phyloP scores from a whole-genome alignment of 1,140 invertebrate species.

The Drosophila auraria region DNA sequence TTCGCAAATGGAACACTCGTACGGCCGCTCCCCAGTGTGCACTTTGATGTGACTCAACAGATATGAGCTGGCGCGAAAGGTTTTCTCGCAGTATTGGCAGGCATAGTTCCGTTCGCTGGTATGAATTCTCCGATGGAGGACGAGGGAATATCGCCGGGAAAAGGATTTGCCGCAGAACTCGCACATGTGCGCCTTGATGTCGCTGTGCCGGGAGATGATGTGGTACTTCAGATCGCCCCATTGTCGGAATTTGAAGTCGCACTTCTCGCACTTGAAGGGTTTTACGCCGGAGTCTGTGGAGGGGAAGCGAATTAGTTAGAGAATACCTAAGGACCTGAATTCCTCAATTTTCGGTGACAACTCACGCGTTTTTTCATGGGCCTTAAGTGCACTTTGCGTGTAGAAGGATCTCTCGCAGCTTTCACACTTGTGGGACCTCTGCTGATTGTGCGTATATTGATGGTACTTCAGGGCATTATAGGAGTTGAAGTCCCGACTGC shows the following conservation, averaged over 20 bases:
- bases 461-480: slow-evolving; percentile 94
- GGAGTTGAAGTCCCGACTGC: slow-evolving; percentile 91
- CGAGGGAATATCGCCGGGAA: slow-evolving; percentile 96
- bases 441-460: slow-evolving; percentile 91
- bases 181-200: slow-evolving; percentile 93
- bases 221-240: slow-evolving; percentile 97
- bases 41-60: slow-evolving; percentile 94
- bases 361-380: slow-evolving; percentile 88
- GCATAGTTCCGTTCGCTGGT: slow-evolving; percentile 95
- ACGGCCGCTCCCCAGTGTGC: slow-evolving; percentile 95
- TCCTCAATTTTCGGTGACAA: neutral
- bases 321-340: neutral
- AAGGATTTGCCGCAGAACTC: slow-evolving; percentile 97
- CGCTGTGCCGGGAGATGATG: slow-evolving; percentile 93
- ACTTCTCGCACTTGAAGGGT: slow-evolving; percentile 91
- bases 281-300: slow-evolving; percentile 90
- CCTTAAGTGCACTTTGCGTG: slow-evolving; percentile 91
- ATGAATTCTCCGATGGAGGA: slow-evolving; percentile 95
- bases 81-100: slow-evolving; percentile 93
- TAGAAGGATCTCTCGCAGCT: slow-evolving; percentile 91
- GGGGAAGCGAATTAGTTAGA: neutral
- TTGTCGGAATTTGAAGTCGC: slow-evolving; percentile 92
- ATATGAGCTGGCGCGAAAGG: slow-evolving; percentile 94
- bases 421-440: slow-evolving; percentile 91
- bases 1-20: slow-evolving; percentile 91